Base-by-base conservation (phyloP, 2,113 vertebrate genomes). In the Mustelus asterias region DNA sequence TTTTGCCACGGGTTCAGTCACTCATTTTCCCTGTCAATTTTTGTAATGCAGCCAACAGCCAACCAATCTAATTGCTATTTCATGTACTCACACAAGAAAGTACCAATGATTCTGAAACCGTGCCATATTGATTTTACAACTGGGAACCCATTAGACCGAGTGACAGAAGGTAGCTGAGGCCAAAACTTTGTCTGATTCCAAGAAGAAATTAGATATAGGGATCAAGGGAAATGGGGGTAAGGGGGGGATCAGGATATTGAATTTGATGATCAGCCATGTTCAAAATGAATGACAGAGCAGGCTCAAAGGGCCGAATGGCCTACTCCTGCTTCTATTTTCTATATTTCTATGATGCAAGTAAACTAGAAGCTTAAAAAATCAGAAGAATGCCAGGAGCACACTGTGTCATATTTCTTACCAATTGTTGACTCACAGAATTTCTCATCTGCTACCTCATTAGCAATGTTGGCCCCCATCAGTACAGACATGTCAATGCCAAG, bases 381-480 rank as follows among this genome's bases (percentile, higher is more conserved):
- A 22, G 60, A 92, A 92, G 78, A 93, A 37, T 22, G 22, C 24
- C 24, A 95, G 13, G 5, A 76, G 37, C 44, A 48, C 88, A 95
- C 20, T 10, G 11, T 60, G 60, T 72, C 41, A 95, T 33, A 54
- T 33, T 95, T 95, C 96, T 97, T 96, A 98, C 98, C 98, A 0
- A 99, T 98, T 89, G 98, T 98, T 78, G 98, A 98, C 97, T 99
- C 98, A 48, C 98, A 99, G 97, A 98, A 98, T 96, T 98, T 98
- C 97, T 98, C 98, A 0, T 98, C 98, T 0, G 98, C 98, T 96
- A 98, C 98, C 96, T 99, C 98, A 63, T 63, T 98, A 96, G 98
- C 98, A 41, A 98, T 98, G 97, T 98, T 99, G 89, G 98, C 98
- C 20, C 98, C 98, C 98, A 98, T 99, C 26, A 98, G 97, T 95